These are phyloP conservation scores for Melitaea cinxia DNA, from an alignment of 1,140 invertebrate species.

Conservation along the genomic window DNA sequence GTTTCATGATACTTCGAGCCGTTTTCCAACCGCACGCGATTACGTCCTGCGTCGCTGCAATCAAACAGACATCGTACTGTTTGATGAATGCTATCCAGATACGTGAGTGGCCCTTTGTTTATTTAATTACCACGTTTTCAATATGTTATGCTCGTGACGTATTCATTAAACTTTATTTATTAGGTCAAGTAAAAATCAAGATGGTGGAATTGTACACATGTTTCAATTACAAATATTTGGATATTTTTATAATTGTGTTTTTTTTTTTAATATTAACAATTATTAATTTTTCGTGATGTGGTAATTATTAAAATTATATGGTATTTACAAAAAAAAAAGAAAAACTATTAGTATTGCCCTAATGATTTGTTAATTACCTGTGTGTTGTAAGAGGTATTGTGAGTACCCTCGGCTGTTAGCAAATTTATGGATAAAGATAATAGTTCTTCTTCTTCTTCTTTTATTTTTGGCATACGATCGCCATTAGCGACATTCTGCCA, in stretches of 20 bases:
- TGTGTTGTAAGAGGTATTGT: too few species aligned
- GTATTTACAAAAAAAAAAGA: too few species aligned
- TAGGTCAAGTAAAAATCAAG: conserved; percentile 54
- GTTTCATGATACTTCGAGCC: conserved; percentile 62
- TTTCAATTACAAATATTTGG: conserved; percentile 11
- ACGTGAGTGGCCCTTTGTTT: conserved; percentile 75
- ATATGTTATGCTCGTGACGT: neutral
- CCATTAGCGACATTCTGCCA: too few species aligned
- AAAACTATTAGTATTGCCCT: too few species aligned
- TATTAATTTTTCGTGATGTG: too few species aligned
- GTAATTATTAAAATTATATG: too few species aligned
- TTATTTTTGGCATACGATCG: too few species aligned
- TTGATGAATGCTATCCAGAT: conserved; percentile 84
- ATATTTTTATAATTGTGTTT: neutral
- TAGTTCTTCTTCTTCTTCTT: too few species aligned
- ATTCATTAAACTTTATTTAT: conserved; percentile 31
- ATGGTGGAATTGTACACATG: conserved; percentile 43
- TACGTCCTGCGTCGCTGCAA: conserved; percentile 85
- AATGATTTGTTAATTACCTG: too few species aligned
- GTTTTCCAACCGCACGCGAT: conserved; percentile 73
- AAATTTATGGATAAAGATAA: too few species aligned
- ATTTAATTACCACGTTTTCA: conserved; percentile 10
- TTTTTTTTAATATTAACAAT: too few species aligned
- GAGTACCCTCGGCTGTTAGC: too few species aligned
- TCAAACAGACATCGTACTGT: conserved; percentile 83